phyloP scores from a whole-genome alignment of 2,797 vertebrate species.

The Orientallactaga sibirica region DNA sequence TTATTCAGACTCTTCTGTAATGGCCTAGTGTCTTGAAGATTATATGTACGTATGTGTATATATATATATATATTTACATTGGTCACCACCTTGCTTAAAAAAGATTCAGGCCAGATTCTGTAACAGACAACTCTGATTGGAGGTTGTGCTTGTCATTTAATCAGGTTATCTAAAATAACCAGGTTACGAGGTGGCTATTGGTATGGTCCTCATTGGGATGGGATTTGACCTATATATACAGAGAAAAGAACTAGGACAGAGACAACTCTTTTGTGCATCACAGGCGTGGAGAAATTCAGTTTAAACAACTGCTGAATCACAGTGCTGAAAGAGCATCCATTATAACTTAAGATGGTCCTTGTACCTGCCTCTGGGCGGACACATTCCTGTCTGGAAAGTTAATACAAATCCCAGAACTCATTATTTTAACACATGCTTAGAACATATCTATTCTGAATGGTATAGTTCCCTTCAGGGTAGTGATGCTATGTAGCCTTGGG shows the following conservation, averaged over 20 bases:
- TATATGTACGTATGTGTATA: neutral
- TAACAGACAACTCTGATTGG: constrained; percentile 28
- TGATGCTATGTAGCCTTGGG: constrained; percentile 34
- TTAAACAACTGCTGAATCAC: constrained; percentile 57
- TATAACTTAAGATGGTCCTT: constrained; percentile 58
- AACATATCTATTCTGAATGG: neutral
- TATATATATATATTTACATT: neutral
- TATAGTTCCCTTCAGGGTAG: constrained; percentile 35
- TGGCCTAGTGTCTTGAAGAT: constrained; percentile 31
- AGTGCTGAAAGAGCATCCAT: constrained; percentile 27
- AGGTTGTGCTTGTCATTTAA: constrained; percentile 56
- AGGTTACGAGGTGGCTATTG: constrained; percentile 54
- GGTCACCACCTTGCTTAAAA: constrained; percentile 38
- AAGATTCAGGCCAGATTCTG: constrained; percentile 74
- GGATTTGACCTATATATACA: constrained; percentile 80
- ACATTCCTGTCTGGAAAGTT: constrained; percentile 63
- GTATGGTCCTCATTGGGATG: constrained; percentile 72
- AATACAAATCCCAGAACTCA: constrained; percentile 61
- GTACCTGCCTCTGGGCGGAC: constrained; percentile 56
- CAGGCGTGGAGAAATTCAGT: constrained; percentile 63
- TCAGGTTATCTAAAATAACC: constrained; percentile 72
- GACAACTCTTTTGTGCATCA: constrained; percentile 66
- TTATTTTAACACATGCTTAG: constrained; percentile 62
- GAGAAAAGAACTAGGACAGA: constrained; percentile 69
- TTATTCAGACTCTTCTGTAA: neutral